Conservation (phyloP, 2,888 invertebrate species). For the Alloplasta piceator region DNA sequence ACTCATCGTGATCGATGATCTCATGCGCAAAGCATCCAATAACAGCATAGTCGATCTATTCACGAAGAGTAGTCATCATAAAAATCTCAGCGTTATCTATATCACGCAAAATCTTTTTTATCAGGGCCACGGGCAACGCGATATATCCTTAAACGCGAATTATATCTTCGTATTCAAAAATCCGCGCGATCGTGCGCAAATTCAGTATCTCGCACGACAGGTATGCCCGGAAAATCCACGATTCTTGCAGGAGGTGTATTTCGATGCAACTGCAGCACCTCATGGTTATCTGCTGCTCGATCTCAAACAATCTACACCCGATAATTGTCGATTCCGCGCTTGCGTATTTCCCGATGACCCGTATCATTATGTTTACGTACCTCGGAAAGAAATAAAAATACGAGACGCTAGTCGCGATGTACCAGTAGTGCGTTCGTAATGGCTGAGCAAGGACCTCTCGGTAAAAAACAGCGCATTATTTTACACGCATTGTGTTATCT, state of each 20-base stretch:
- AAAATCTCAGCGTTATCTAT: conserved; percentile 59
- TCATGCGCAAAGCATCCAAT: too few relatives aligned
- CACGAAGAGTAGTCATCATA: too few relatives aligned
- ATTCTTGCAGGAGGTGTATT: conserved; percentile 62
- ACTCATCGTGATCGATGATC: too few relatives aligned
- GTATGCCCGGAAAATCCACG: conserved; percentile 57
- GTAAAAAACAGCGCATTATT: background rate
- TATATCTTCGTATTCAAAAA: conserved; percentile 63
- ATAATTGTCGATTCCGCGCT: conserved; percentile 38
- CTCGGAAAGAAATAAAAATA: conserved; percentile 18
- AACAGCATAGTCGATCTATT: too few relatives aligned
- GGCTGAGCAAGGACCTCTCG: conserved; percentile 8
- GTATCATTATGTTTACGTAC: conserved; percentile 15
- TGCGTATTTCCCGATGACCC: conserved; percentile 22
- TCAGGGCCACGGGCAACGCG: conserved; percentile 41
- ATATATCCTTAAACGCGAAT: conserved; percentile 56
- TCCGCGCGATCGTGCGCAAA: conserved; percentile 57
- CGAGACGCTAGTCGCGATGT: too few relatives aligned
- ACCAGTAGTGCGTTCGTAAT: too few relatives aligned
- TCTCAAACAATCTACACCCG: conserved; percentile 30
- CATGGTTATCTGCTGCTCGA: conserved; percentile 53
- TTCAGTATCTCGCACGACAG: conserved; percentile 51
- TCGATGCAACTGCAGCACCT: conserved; percentile 48
- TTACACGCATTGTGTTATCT: conserved; percentile 11
- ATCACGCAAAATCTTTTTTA: conserved; percentile 42